Evolutionary conservation across 23 tunicate species (phyloP).

Genomic region (Ascidia mentula): DNA sequence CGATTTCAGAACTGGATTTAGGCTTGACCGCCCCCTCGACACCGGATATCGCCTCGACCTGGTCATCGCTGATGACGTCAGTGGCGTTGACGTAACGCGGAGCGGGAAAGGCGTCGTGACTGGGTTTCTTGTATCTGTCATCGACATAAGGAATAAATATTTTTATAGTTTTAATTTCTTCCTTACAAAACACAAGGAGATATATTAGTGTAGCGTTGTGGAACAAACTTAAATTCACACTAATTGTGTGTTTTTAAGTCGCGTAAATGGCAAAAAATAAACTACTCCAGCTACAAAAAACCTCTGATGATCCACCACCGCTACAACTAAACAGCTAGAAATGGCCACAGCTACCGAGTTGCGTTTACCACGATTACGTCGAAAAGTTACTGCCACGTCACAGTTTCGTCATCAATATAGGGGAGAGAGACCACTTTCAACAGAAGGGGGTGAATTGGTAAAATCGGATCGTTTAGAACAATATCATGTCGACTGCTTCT

Average conservation of each 20-base stretch:
- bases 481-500: neutral
- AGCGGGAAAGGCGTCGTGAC: slow-evolving; percentile 41
- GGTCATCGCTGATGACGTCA: slow-evolving; percentile 44
- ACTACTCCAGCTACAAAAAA: neutral
- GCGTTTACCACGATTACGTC: neutral
- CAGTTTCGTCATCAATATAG: neutral
- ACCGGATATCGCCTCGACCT: slow-evolving; percentile 61
- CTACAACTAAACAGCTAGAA: neutral
- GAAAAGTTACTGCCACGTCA: neutral
- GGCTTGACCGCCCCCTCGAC: slow-evolving; percentile 69
- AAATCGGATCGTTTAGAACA: neutral
- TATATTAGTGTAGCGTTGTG: neutral
- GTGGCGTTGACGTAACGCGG: slow-evolving; percentile 62
- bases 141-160: too few species aligned
- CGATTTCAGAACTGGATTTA: slow-evolving; percentile 20
- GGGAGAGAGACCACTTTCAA: neutral
- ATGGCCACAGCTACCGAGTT: neutral
- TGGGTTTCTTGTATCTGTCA: slow-evolving; percentile 67
- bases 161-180: too few species aligned
- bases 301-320: slow-evolving; percentile 2
- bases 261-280: neutral
- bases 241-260: neutral
- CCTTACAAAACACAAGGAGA: neutral
- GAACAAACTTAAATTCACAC: neutral
- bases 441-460: neutral